phyloP scores from a whole-genome alignment of 2,113 vertebrate genomes.

The Hypomesus transpacificus region DNA sequence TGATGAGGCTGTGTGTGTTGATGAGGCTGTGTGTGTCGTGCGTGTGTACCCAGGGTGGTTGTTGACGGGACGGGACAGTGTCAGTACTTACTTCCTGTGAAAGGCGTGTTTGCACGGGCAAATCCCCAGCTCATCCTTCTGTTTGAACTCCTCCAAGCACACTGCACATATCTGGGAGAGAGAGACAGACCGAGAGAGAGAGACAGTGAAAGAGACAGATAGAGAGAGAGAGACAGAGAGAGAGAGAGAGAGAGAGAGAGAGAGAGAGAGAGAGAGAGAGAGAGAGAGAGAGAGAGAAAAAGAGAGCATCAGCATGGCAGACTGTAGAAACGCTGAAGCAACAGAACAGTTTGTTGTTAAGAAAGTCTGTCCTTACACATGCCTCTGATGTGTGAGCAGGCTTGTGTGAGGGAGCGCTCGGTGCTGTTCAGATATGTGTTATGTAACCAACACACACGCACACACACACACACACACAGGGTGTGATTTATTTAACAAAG shows the following conservation, averaged over 20 bases:
- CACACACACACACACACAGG: neutral
- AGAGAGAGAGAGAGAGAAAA: no score
- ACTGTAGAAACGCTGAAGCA: no score
- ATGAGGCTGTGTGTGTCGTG: neutral
- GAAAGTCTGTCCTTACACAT: no score
- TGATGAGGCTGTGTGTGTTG: no score
- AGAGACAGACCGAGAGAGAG: neutral
- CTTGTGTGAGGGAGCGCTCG: no score
- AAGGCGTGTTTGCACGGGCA: constrained; percentile 99
- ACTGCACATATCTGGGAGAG: constrained; percentile 90
- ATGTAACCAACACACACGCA: neutral
- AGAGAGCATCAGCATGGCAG: no score
- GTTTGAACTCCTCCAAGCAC: constrained; percentile 97
- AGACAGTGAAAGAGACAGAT: constrained; percentile 17
- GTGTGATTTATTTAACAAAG: neutral
- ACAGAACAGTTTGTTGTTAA: no score
- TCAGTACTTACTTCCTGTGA: constrained; percentile 92
- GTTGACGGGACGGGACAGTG: no score
- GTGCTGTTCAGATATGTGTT: neutral
- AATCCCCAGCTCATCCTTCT: constrained; percentile 97
- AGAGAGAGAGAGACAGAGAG: constrained; percentile 27
- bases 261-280: constrained; percentile 19
- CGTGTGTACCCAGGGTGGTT: neutral
- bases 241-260: constrained; percentile 25
- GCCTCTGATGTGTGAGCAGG: no score